phyloP scores from a whole-genome alignment of 92 coral and sea anemone species.

The Diadumene lineata region DNA sequence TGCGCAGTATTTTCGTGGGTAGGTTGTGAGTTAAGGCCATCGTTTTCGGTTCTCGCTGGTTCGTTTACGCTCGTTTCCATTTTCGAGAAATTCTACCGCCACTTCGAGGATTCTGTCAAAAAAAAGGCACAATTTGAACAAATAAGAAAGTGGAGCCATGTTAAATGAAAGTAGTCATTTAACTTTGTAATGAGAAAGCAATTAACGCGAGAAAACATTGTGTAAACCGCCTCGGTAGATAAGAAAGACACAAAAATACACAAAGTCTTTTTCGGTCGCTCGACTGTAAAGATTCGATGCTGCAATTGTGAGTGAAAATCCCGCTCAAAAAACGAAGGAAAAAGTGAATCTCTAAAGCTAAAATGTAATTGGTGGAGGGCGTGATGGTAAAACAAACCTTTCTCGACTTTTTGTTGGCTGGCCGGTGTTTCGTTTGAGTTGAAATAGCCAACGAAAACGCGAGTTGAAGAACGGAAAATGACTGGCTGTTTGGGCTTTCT shows the following conservation, averaged over 20 bases:
- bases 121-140: constrained; percentile 35
- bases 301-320: constrained; percentile 27
- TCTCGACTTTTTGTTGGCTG: constrained; percentile 99
- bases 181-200: constrained; percentile 8
- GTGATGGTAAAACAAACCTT: constrained; percentile 99
- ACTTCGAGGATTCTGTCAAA: constrained; percentile 32
- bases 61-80: constrained; percentile 78
- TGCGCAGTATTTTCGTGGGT: constrained; percentile 48
- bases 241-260: constrained; percentile 34
- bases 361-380: constrained; percentile 99
- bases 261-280: constrained; percentile 46
- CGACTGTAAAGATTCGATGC: constrained; percentile 3
- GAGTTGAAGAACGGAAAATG: constrained; percentile 92
- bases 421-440: constrained; percentile 99
- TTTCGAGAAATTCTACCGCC: constrained; percentile 7
- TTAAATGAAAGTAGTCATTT: constrained; percentile 24
- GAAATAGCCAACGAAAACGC: constrained; percentile 99
- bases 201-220: constrained; percentile 26
- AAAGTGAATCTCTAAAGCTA: constrained; percentile 77
- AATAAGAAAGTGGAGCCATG: constrained; percentile 22
- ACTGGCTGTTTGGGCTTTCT: constrained; percentile 91
- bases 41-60: constrained; percentile 72
- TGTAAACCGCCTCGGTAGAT: constrained; percentile 5
- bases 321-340: constrained; percentile 53
- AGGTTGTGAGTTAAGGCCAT: constrained; percentile 59